A percentile compares a stretch with the other conserved stretches of the same genome.
Evolutionary conservation across 2,888 invertebrate species (phyloP).

Genomic region (Synanthedon tipuliformis): DNA sequence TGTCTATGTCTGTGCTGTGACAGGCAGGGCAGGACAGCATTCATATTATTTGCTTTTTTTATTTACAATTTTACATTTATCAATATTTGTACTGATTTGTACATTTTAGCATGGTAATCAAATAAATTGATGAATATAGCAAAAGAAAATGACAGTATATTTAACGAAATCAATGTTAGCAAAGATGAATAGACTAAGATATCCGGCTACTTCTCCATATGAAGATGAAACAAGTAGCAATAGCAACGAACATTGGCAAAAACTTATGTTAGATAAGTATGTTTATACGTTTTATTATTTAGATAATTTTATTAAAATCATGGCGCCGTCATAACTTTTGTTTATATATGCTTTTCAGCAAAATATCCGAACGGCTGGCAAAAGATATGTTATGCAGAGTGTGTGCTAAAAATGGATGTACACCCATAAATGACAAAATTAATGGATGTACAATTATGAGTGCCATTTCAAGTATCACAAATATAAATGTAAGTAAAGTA

Average conservation of each 20-base stretch:
- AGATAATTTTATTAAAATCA: background rate
- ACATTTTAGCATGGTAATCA: too few species aligned
- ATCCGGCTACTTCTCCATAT: conserved; percentile 21
- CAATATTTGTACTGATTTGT: too few species aligned
- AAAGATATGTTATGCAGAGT: conserved; percentile 54
- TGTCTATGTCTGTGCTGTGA: too few species aligned
- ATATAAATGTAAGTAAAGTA: conserved; percentile 41
- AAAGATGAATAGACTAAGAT: conserved; percentile 39
- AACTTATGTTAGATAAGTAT: conserved; percentile 31
- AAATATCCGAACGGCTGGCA: conserved; percentile 28
- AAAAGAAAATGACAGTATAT: conserved; percentile 43
- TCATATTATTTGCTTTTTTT: too few species aligned
- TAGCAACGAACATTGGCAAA: conserved; percentile 47
- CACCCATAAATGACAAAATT: conserved; percentile 43
- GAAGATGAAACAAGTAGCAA: conserved; percentile 19
- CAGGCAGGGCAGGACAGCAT: too few species aligned
- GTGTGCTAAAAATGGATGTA: conserved; percentile 47
- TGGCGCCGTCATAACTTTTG: background rate
- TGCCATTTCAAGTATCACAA: conserved; percentile 44
- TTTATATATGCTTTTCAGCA: conserved; percentile 22
- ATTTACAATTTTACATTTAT: too few species aligned
- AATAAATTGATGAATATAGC: too few species aligned
- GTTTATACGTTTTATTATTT: conserved; percentile 1
- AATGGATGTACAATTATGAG: conserved; percentile 46
- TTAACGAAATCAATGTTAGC: conserved; percentile 51